phyloP scores from a whole-genome alignment of 2,797 vertebrate genomes.

The Anolis apletophallus region DNA sequence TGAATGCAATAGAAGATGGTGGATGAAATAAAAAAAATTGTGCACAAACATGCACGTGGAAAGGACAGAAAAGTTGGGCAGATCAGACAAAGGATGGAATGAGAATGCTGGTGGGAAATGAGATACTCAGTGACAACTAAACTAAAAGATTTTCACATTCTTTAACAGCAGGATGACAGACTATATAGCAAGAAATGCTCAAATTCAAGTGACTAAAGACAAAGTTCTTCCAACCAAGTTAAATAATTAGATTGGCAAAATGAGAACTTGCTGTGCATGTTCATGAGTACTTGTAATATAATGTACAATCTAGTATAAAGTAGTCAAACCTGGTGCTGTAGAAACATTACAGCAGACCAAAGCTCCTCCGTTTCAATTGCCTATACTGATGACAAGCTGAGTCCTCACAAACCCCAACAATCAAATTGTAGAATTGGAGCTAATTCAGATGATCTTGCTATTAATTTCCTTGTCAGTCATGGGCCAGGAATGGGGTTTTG shows the following conservation, averaged over 20 bases:
- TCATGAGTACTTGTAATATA: neutral
- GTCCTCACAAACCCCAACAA: neutral
- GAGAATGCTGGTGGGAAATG: too few relatives aligned
- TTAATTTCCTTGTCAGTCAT: too few relatives aligned
- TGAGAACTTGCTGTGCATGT: neutral
- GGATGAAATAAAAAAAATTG: neutral
- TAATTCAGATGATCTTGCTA: too few relatives aligned
- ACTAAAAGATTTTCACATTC: neutral
- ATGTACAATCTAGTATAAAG: neutral
- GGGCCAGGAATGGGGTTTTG: too few relatives aligned
- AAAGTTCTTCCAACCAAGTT: neutral
- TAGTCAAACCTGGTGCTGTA: neutral
- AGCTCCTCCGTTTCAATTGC: neutral
- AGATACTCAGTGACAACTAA: neutral
- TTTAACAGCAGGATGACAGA: neutral
- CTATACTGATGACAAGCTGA: neutral
- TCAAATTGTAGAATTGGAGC: neutral
- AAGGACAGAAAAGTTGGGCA: neutral
- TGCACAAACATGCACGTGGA: neutral
- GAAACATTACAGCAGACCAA: neutral
- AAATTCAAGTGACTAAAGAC: neutral
- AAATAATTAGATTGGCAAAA: neutral
- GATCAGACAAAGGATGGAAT: neutral
- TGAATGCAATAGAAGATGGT: neutral
- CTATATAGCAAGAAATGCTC: neutral